Evolutionary conservation across 2,113 vertebrate genomes (phyloP).

Genomic region (Diadophis punctatus): DNA sequence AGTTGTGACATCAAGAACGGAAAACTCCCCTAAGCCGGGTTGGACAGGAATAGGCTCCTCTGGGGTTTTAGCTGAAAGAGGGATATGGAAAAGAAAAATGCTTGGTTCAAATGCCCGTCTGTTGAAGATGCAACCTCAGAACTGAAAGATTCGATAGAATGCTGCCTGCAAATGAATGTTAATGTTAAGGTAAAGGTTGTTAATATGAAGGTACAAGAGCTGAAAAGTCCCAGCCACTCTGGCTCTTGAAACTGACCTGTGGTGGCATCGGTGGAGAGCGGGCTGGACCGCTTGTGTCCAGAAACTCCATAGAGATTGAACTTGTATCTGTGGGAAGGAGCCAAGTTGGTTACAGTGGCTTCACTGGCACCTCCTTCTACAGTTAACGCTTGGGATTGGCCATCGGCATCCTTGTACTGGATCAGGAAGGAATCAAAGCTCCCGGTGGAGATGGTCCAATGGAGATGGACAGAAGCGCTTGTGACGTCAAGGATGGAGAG

Average conservation of each 20-base stretch:
- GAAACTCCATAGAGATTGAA: constrained; percentile 56
- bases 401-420: constrained; percentile 25
- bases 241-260: neutral
- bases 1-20: constrained; percentile 29
- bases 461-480: constrained; percentile 40
- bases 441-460: constrained; percentile 29
- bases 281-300: constrained; percentile 26
- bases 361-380: constrained; percentile 40
- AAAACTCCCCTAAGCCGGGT: constrained; percentile 47
- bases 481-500: constrained; percentile 20
- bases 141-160: neutral
- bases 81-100: neutral
- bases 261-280: neutral
- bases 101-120: neutral
- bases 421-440: constrained; percentile 42
- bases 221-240: neutral
- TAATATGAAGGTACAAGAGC: neutral
- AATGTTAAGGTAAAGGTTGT: no score
- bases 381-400: constrained; percentile 37
- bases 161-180: neutral
- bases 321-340: constrained; percentile 50
- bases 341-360: constrained; percentile 32
- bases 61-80: neutral
- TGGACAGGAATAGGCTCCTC: neutral
- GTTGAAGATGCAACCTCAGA: neutral